Base-by-base conservation (phyloP, 2,797 vertebrate species). In the Oreochromis mossambicus region DNA sequence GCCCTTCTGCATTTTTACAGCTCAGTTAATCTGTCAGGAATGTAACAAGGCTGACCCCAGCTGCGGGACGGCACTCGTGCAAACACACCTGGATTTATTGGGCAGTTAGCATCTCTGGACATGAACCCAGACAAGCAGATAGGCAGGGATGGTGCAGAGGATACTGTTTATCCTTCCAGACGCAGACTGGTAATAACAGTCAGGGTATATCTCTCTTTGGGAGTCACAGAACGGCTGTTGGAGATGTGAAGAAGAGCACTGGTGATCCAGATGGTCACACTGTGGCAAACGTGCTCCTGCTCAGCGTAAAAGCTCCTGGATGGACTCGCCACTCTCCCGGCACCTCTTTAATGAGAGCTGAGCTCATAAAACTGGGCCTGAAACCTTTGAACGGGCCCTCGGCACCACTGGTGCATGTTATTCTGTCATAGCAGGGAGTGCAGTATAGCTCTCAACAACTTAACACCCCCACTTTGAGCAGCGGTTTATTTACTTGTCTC, bases 331-430 rank as follows among this genome's bases (percentile, higher is more conserved):
- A 94, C 94, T 94, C 93, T 87, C 66, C 86, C 90, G 21, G 89
- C 93, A 92, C 92, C 91, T 90, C 92, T 94, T 95, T 93, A 95
- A 94, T 95, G 94, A 95, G 91, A 92, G 75, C 51, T 8, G 46
- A 9, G 61, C 89, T 94, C 77, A 61, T 95, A 93, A 95, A 94
- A 90, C 38, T 10, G 73, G 78, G 79, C 73, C 89, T 17, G 78
- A 84, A 86, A 81, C 82, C 86, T 93, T 94, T 94, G 95, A 95
- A 92, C 56, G 3, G 78, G 79, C 87, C 89, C 84, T 85, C 80
- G 56, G 86, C 90, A 87, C 92, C 89, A 83, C 81, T 68, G 87
- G 66, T 36, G 87, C 87, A 83, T 91, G 91, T 93, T 92, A 81
- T 89, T 91, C 81, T 87, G 86, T 90, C 87, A 68, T 82, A 84